Base-by-base conservation (phyloP, 2,888 invertebrate species). In the Spatulosminthurus flaviceps region DNA sequence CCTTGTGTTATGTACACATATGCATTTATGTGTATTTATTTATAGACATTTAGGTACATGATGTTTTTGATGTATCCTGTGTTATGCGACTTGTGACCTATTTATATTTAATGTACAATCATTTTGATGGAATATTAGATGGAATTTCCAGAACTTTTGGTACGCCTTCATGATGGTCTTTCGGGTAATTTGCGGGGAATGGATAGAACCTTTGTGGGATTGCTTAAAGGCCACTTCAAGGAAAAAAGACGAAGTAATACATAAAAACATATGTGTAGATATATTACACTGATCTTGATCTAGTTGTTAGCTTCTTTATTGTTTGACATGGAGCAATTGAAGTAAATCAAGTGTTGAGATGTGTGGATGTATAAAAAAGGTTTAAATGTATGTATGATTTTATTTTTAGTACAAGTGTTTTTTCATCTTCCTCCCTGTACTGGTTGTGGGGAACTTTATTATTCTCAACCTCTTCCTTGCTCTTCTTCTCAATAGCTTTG, bases 151-250 rank as follows among this genome's bases (percentile, higher is more conserved):
- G 86, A 96, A 97, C 89, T 97, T 97, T 90, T 95, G 95, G 89
- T 97, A 97, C 89, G 95, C 97, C 76, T 95, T 97, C 88, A 95
- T 98, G 95, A 96, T 97, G 96, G 95, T 97, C 88, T 98, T 97
- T 90, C 95, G 97, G 77, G 96, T 97, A 84, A 90, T 98, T 80
- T 97, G 97, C 88, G 97, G 97, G 75, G 97, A 97, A 89, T 97
- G 97, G 97, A 97, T 97, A 85, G 97, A 98, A 87, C 96, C 97
- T 0, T 88, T 97, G 24, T 97, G 97, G 96, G 97, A 97, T 88
- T 98, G 97, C 87, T 96, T 98, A 95, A 89, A 95, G 85, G 96
- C 96, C 2, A 95, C 95, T 86, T 41, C 66, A 9, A 34, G 28
- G 24, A 77, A 67, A 42, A 66, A 67, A n/a, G 24, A 66, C 21